Percentiles rank a stretch among this genome's conserved stretches.
These are phyloP conservation scores for Drosophila sucinea DNA, from an alignment of 1,140 invertebrate species.

Conservation along the genomic window DNA sequence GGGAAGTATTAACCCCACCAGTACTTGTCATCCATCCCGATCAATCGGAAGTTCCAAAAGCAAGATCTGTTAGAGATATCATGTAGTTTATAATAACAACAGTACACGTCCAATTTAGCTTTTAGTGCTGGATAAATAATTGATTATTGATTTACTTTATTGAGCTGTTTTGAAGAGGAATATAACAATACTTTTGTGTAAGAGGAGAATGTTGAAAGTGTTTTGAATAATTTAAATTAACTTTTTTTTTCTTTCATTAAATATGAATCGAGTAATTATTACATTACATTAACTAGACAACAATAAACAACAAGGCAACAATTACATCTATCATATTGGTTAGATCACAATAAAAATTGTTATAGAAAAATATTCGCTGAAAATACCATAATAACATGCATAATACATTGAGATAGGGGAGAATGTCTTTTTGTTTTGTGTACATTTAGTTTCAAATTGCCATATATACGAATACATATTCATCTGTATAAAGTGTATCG, in stretches of 20 bases:
- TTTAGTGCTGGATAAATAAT: conserved; percentile 26
- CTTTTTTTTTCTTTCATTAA: not conserved
- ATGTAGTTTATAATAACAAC: not conserved
- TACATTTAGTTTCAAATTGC: conserved; percentile 9
- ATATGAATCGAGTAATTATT: not conserved
- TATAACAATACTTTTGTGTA: conserved; percentile 6
- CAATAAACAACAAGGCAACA: conserved; percentile 22
- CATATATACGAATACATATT: conserved; percentile 1
- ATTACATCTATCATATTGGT: conserved; percentile 5
- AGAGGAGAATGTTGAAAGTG: not conserved
- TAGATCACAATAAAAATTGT: not conserved
- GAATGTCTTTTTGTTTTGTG: conserved; percentile 31
- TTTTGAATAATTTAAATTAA: not conserved
- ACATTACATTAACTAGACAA: not conserved
- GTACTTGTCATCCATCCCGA: no score
- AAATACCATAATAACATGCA: not conserved
- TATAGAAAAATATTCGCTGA: not conserved
- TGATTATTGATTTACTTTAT: conserved; percentile 10
- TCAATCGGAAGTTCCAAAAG: no score
- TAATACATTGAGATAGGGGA: conserved; percentile 4
- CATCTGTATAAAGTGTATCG: conserved; percentile 12
- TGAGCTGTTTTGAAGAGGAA: not conserved
- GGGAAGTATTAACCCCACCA: no score
- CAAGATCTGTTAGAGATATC: no score
- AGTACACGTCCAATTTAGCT: conserved; percentile 35